Evolutionary conservation across 2,888 invertebrate genomes (phyloP).

Genomic region (Acanthosepion pharaonis): DNA sequence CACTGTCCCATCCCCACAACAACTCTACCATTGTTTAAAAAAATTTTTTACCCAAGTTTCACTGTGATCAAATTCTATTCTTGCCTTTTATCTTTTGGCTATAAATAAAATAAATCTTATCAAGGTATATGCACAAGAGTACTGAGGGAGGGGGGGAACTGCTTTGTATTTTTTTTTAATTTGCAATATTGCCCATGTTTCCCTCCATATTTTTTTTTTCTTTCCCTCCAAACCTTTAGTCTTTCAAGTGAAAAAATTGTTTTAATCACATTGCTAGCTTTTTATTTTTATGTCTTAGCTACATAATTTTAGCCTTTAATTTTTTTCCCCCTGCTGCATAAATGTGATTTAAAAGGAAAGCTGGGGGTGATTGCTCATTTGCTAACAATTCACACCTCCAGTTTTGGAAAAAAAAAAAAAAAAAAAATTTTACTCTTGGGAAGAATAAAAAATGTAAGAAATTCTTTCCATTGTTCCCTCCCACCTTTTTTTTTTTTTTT

Average conservation of each 20-base stretch:
- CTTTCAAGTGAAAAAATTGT: neutral
- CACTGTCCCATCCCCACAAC: neutral
- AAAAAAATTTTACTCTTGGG: neutral
- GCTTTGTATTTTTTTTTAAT: neutral
- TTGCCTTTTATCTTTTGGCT: neutral
- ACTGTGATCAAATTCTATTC: conserved; percentile 6
- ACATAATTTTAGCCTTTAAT: neutral
- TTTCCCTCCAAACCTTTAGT: neutral
- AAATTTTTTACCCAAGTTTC: neutral
- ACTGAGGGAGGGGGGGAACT: neutral
- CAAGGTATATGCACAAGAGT: neutral
- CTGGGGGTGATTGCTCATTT: neutral
- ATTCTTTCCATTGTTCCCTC: neutral
- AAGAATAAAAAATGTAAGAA: neutral
- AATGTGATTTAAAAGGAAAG: neutral
- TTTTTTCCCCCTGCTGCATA: neutral
- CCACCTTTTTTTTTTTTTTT: neutral
- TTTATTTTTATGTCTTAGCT: neutral
- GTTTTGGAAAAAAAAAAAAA: neutral
- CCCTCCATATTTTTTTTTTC: neutral
- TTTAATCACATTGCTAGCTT: neutral
- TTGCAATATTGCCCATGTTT: conserved; percentile 5
- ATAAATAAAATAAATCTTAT: conserved; percentile 1
- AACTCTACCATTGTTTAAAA: neutral
- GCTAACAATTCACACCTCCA: neutral